A percentile compares a stretch with the other conserved stretches of the same genome.
Conservation (phyloP, 2,113 vertebrate species). For the Cettia cetti region DNA sequence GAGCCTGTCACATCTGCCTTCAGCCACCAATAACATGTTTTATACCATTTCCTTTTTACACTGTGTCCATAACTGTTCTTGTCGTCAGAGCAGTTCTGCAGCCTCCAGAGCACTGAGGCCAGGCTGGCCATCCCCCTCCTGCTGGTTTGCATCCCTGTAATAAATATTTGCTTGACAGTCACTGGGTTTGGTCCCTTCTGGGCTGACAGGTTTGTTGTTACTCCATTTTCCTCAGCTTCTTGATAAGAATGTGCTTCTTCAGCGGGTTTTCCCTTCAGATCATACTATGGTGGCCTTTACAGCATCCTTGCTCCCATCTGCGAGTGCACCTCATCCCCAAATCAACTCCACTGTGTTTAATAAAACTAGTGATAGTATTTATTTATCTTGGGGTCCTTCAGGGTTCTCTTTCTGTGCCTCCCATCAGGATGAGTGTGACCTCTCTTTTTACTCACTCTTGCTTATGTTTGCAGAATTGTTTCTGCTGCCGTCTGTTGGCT, state of each 20-base stretch:
- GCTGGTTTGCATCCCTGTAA: not conserved
- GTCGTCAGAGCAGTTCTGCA: not conserved
- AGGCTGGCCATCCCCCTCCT: not conserved
- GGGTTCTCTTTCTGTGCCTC: not conserved
- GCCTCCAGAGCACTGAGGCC: not conserved
- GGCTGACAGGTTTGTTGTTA: not conserved
- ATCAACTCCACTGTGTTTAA: not conserved
- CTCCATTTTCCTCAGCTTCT: not conserved
- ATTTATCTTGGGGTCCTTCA: not conserved
- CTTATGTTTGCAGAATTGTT: not conserved
- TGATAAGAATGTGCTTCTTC: not conserved
- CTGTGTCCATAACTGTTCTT: not conserved
- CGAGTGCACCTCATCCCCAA: not conserved
- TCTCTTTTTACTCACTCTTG: not conserved
- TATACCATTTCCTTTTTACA: not conserved
- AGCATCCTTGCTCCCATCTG: not conserved
- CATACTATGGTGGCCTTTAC: not conserved
- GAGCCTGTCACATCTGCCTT: not conserved
- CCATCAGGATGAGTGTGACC: not conserved
- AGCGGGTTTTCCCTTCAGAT: not conserved
- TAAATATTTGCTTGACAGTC: not conserved
- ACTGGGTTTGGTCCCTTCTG: not conserved
- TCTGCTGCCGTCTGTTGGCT: not conserved
- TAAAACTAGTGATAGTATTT: not conserved
- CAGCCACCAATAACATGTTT: not conserved